Base-by-base conservation (phyloP, 1,140 invertebrate species). In the Drosophila subobscura region DNA sequence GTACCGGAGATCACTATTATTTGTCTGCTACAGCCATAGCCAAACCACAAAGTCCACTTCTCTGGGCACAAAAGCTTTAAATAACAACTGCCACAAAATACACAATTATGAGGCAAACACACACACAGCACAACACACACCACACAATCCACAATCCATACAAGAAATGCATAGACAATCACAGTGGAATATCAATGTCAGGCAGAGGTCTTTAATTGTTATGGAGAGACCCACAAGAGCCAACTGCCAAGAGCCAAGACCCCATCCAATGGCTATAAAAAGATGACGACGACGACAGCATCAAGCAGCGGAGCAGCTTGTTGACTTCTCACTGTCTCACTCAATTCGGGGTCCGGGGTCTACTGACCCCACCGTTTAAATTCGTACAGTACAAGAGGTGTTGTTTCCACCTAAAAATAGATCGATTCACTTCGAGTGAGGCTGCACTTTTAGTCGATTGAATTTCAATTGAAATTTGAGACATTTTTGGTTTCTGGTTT, bases 141-240 rank as follows among this genome's bases (percentile, higher is more conserved):
- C 16, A 8, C 29, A 33, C 29, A 33, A 33, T 29, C 27, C 29
- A 33, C 33, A 37, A 37, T 12, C 33, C 33, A 37, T 12, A 37
- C 53, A 44, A 44, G 50, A 83, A 78, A 79, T 79, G 79, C 75
- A 86, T 86, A 77, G 47, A 85, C 86, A 86, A 88, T 79, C 75
- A 65, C 54, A 85, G 33, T 77, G 65, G 44, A 86, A 81, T 86
- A 84, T 85, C 83, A 88, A 88, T 88, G 83, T 88, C 83, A 86
- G 66, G 25, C 25, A 27, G 5, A 27, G 5, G 10, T 46, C 44
- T 68, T 73, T 84, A 78, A 79, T 84, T 77, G 70, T 68, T 42
- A 46, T 79, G 54, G 45, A 52, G 10, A 46, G 25, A 52, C 42
- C 51, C 40, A 73, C 46, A 73, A 73, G 58, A 73, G 68, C 61